phyloP scores from a whole-genome alignment of 1,140 invertebrate genomes.

The Aphelenchoides besseyi region DNA sequence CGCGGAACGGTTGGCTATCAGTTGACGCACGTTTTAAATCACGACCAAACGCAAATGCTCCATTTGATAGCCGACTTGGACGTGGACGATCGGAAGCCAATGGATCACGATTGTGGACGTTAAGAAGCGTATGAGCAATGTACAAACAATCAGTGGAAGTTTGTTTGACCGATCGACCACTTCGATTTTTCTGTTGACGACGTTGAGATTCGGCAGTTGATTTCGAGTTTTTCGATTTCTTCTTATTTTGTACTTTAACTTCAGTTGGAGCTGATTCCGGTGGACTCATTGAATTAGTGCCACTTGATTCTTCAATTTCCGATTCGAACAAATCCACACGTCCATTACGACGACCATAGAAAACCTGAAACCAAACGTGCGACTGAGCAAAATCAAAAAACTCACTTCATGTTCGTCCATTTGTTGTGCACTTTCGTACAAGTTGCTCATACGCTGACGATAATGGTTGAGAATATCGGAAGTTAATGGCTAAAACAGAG shows the following conservation, averaged over 20 bases:
- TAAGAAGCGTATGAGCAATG: constrained; percentile 34
- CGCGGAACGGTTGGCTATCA: constrained; percentile 4
- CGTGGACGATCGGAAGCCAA: constrained; percentile 2
- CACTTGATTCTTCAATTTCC: not conserved
- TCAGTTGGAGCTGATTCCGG: constrained; percentile 1
- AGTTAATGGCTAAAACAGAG: constrained; percentile 4
- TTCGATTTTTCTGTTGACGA: constrained; percentile 32
- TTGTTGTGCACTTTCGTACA: constrained; percentile 14
- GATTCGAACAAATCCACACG: constrained; percentile 27
- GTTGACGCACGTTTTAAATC: not conserved
- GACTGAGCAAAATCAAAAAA: constrained; percentile 7
- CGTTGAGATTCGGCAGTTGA: not conserved
- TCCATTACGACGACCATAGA: constrained; percentile 27
- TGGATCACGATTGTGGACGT: constrained; percentile 27
- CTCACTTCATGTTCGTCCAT: constrained; percentile 20
- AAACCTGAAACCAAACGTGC: constrained; percentile 22
- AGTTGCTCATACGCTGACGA: constrained; percentile 11
- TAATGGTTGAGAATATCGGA: constrained; percentile 19
- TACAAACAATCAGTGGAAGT: constrained; percentile 23
- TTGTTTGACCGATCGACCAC: constrained; percentile 21
- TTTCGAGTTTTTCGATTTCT: not conserved
- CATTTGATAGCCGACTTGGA: not conserved
- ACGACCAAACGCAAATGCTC: not conserved
- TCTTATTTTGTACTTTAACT: not conserved
- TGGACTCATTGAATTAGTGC: not conserved